These are phyloP conservation scores for Branchipolynoe longqiensis DNA, from an alignment of 2,888 invertebrate genomes.

Conservation along the genomic window DNA sequence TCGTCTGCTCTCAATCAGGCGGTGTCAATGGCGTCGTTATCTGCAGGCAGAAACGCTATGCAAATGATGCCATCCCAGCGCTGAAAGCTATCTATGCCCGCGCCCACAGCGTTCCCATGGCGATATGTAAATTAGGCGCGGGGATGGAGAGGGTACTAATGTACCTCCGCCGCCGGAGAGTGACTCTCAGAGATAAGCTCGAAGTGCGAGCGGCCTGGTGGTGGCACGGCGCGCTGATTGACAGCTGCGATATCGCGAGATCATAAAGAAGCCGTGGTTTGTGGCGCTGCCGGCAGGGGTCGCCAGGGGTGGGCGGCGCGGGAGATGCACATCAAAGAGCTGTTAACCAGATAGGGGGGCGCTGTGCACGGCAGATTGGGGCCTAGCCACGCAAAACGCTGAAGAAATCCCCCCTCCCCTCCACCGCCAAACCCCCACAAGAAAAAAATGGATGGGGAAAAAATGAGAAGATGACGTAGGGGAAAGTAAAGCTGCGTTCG, in stretches of 20 bases:
- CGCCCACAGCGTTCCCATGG: conserved; percentile 40
- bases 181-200: conserved; percentile 20
- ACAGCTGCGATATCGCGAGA: conserved; percentile 44
- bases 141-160: conserved; percentile 29
- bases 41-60: conserved; percentile 40
- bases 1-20: conserved; percentile 39
- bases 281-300: conserved; percentile 17
- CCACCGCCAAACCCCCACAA: neutral
- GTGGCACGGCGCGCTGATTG: conserved; percentile 3
- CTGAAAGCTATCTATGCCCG: conserved; percentile 28
- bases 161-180: conserved; percentile 39
- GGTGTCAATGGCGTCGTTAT: conserved; percentile 37
- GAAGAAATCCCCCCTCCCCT: neutral
- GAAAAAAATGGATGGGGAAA: no score
- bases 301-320: conserved; percentile 4
- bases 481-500: no score
- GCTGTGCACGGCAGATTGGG: neutral
- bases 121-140: conserved; percentile 37
- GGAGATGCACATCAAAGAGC: conserved; percentile 50
- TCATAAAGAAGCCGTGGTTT: conserved; percentile 39
- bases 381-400: neutral
- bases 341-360: conserved; percentile 1
- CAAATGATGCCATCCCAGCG: conserved; percentile 9
- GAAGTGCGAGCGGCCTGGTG: neutral
- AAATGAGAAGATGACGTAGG: no score